Evolutionary conservation across 1,140 invertebrate genomes (phyloP).

Genomic region (Acromyrmex heyeri): DNA sequence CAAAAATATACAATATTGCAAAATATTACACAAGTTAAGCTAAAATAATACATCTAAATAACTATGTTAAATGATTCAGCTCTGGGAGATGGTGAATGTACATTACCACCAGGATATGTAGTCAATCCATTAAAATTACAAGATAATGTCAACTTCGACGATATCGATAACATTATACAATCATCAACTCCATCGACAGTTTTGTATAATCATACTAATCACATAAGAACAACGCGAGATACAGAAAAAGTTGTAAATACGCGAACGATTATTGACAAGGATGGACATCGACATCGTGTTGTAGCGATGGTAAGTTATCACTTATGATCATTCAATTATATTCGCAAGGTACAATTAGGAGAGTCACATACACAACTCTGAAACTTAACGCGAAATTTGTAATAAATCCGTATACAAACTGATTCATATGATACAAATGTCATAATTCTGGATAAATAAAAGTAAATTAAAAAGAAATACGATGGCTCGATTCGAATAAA

Average conservation of each 20-base stretch:
- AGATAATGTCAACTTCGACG: conserved; percentile 86
- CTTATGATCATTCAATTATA: background rate
- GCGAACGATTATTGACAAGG: conserved; percentile 90
- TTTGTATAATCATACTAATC: conserved; percentile 78
- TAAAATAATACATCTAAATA: background rate
- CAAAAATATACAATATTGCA: conserved; percentile 31
- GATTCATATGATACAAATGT: conserved; percentile 11
- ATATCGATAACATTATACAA: conserved; percentile 81
- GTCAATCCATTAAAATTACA: conserved; percentile 91
- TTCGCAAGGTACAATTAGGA: background rate
- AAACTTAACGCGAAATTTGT: background rate
- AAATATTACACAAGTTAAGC: conserved; percentile 69
- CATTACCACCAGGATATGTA: conserved; percentile 86
- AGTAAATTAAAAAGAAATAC: no score
- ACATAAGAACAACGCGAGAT: conserved; percentile 88
- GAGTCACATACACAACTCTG: background rate
- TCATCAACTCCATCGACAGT: conserved; percentile 67
- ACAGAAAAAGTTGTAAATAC: conserved; percentile 91
- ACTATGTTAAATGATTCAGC: conserved; percentile 38
- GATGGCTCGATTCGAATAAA: no score
- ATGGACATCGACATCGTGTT: conserved; percentile 90
- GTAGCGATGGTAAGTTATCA: conserved; percentile 90
- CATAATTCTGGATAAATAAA: conserved; percentile 22
- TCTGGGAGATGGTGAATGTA: conserved; percentile 89
- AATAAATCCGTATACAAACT: background rate